A percentile compares a stretch with the other conserved stretches of the same genome.
phyloP scores from a whole-genome alignment of 37 sponge, comb jelly and placozoan species.

The Beroe ovata region DNA sequence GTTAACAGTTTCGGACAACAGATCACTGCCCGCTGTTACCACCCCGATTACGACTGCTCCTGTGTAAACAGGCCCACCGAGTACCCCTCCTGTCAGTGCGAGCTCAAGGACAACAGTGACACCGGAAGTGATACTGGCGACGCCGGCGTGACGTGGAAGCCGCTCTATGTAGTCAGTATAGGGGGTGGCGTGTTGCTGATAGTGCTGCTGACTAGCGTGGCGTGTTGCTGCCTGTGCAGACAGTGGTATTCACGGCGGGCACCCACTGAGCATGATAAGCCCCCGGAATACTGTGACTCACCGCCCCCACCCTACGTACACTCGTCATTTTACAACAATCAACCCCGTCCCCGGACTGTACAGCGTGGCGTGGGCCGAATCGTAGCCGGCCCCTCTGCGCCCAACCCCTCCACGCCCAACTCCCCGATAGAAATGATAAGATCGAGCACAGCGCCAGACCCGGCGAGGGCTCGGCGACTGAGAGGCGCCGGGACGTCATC shows the following conservation, averaged over 20 bases:
- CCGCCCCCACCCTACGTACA: slow-evolving; percentile 37
- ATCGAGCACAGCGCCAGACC: background rate
- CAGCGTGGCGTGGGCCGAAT: background rate
- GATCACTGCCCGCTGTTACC: slow-evolving; percentile 24
- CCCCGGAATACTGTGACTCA: slow-evolving; percentile 35
- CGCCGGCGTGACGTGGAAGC: slow-evolving; percentile 3
- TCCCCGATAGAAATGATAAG: background rate
- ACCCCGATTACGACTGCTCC: slow-evolving; percentile 2
- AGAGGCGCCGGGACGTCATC: background rate
- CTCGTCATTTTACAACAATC: slow-evolving; percentile 19
- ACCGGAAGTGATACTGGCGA: background rate
- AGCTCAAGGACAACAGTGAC: background rate
- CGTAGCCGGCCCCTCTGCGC: background rate
- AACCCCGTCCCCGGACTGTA: slow-evolving; percentile 1
- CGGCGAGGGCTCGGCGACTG: background rate
- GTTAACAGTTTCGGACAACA: background rate
- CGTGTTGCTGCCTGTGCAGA: slow-evolving; percentile 23
- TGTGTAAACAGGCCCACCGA: background rate
- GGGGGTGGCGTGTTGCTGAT: slow-evolving; percentile 14
- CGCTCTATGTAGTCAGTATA: slow-evolving; percentile 1
- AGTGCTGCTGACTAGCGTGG: slow-evolving; percentile 3
- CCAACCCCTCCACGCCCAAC: background rate
- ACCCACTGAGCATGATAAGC: background rate
- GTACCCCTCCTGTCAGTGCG: slow-evolving; percentile 40
- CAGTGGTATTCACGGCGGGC: slow-evolving; percentile 24